These are phyloP conservation scores for Bostrychus sinensis DNA, from an alignment of 2,113 vertebrate species.

Conservation along the genomic window DNA sequence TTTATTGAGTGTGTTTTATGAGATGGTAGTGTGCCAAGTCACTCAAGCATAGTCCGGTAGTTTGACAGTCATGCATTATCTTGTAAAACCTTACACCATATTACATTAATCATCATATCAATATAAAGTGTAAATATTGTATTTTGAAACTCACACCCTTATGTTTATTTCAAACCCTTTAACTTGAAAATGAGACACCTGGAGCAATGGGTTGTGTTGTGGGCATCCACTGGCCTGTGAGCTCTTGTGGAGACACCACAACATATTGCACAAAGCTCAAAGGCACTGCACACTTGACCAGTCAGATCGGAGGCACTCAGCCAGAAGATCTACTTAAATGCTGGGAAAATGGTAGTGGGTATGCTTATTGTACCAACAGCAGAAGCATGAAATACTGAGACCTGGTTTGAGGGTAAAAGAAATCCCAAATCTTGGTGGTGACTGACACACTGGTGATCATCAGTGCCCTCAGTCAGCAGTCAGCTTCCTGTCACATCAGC, in stretches of 20 bases:
- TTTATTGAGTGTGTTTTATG: no score
- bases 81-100: no score
- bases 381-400: not conserved
- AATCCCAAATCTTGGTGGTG: not conserved
- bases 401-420: not conserved
- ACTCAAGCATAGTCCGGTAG: no score
- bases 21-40: no score
- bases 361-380: not conserved
- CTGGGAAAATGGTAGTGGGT: not conserved
- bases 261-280: conserved; percentile 28
- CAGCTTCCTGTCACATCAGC: conserved; percentile 69
- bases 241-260: conserved; percentile 20
- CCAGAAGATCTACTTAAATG: conserved; percentile 25
- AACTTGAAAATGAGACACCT: conserved; percentile 33
- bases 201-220: conserved; percentile 45
- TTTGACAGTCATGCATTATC: no score
- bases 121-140: not conserved
- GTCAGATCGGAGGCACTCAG: conserved; percentile 21
- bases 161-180: not conserved
- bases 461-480: conserved; percentile 28
- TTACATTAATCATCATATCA: no score
- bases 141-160: not conserved
- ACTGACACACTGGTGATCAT: conserved; percentile 5
- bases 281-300: conserved; percentile 38
- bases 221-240: conserved; percentile 11